Conservation (phyloP, 2,113 vertebrate species). For the Antechinus stuartii region DNA sequence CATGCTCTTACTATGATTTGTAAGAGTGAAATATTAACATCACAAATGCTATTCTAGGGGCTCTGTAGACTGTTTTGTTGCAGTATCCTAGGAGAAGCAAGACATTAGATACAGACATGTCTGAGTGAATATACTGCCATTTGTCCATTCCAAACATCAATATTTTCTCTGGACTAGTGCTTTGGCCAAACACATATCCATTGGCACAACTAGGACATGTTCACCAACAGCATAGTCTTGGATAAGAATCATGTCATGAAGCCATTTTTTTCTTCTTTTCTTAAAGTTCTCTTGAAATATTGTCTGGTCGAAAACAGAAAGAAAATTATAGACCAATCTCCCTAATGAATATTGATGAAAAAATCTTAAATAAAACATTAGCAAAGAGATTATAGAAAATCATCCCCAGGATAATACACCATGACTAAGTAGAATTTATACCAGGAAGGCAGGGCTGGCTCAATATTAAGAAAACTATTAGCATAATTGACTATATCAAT, state of each 20-base stretch:
- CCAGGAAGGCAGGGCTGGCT: too few relatives aligned
- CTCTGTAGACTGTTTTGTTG: constrained; percentile 61
- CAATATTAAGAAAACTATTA: too few relatives aligned
- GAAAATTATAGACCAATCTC: too few relatives aligned
- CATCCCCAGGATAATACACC: too few relatives aligned
- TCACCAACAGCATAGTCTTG: background rate
- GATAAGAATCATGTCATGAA: constrained; percentile 9
- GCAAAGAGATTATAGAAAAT: too few relatives aligned
- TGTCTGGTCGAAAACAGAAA: background rate
- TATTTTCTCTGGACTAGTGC: constrained; percentile 67
- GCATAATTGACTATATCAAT: too few relatives aligned
- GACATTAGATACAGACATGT: constrained; percentile 39
- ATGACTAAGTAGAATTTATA: too few relatives aligned
- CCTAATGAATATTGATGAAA: too few relatives aligned
- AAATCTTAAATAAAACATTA: too few relatives aligned
- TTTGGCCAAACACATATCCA: constrained; percentile 37
- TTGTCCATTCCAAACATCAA: constrained; percentile 56
- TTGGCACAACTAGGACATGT: constrained; percentile 38
- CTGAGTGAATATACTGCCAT: constrained; percentile 57
- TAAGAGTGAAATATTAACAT: constrained; percentile 43
- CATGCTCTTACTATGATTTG: constrained; percentile 40
- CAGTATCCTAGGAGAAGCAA: constrained; percentile 67
- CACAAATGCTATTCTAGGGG: constrained; percentile 1
- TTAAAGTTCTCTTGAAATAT: constrained; percentile 28
- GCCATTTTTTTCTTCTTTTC: constrained; percentile 38